phyloP scores from a whole-genome alignment of 1,140 invertebrate genomes.

The Danaus melanippus region DNA sequence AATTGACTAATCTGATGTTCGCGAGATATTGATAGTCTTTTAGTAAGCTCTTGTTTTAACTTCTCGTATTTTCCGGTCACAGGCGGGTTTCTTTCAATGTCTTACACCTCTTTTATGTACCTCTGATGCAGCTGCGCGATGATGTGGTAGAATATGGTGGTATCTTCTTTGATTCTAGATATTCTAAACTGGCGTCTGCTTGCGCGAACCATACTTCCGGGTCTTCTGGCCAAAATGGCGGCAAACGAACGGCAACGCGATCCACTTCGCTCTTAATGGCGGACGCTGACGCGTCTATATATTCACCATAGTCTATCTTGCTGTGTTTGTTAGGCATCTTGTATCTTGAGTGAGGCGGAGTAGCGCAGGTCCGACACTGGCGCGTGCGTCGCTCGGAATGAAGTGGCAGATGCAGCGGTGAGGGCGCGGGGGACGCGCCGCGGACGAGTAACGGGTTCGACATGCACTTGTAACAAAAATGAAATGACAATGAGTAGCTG shows the following conservation, averaged over 20 bases:
- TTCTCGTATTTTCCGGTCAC: conserved; percentile 8
- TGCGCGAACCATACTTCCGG: conserved; percentile 16
- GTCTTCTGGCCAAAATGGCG: conserved; percentile 9
- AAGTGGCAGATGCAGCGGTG: too few species aligned
- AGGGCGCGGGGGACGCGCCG: too few species aligned
- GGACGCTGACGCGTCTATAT: too few species aligned
- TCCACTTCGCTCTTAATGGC: too few species aligned
- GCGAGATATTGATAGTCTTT: conserved; percentile 4
- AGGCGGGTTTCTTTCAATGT: conserved; percentile 8
- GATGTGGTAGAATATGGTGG: conserved; percentile 11
- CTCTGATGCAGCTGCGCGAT: conserved; percentile 7
- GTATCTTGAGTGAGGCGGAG: too few species aligned
- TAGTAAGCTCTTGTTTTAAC: conserved; percentile 13
- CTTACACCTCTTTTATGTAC: conserved; percentile 4
- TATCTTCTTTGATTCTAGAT: conserved; percentile 5
- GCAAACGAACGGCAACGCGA: conserved; percentile 7
- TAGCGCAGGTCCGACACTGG: too few species aligned
- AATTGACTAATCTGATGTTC: conserved; percentile 9
- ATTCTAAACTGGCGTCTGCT: conserved; percentile 11
- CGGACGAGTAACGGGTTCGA: too few species aligned
- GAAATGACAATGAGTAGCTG: too few species aligned
- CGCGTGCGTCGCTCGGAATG: too few species aligned
- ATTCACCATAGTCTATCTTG: too few species aligned
- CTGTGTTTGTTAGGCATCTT: too few species aligned
- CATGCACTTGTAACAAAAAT: too few species aligned